Percentiles rank a stretch among this genome's conserved stretches.
These are phyloP conservation scores for Heterocephalus glaber DNA, from an alignment of 2,113 vertebrate genomes.

Conservation along the genomic window DNA sequence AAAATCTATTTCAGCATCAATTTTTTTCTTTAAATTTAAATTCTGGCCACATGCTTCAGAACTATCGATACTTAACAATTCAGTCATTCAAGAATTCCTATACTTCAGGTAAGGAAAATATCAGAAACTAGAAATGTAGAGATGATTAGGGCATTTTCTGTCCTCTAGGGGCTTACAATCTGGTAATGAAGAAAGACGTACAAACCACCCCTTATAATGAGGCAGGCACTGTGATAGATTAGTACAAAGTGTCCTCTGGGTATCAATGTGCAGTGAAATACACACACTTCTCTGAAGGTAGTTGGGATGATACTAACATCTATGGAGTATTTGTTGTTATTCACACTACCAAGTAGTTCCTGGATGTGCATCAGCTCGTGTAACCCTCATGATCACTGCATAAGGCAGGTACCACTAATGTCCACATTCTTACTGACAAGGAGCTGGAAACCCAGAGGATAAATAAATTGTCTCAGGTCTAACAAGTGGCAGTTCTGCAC, in stretches of 20 bases:
- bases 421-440: background rate
- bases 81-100: background rate
- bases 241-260: accelerated
- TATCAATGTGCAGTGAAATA: background rate
- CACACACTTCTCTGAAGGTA: background rate
- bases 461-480: background rate
- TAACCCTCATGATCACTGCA: background rate
- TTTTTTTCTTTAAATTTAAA: background rate
- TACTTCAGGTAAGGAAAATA: background rate
- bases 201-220: background rate
- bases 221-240: background rate
- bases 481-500: background rate
- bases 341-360: background rate
- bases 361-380: background rate
- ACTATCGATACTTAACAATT: background rate
- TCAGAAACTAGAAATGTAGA: background rate
- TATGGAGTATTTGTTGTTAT: background rate
- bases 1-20: background rate
- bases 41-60: background rate
- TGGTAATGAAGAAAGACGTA: background rate
- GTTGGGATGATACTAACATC: background rate
- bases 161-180: background rate
- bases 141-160: background rate
- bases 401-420: background rate
- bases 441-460: background rate